phyloP scores from a whole-genome alignment of 2,888 invertebrate genomes.

The Tortricodes alternella region DNA sequence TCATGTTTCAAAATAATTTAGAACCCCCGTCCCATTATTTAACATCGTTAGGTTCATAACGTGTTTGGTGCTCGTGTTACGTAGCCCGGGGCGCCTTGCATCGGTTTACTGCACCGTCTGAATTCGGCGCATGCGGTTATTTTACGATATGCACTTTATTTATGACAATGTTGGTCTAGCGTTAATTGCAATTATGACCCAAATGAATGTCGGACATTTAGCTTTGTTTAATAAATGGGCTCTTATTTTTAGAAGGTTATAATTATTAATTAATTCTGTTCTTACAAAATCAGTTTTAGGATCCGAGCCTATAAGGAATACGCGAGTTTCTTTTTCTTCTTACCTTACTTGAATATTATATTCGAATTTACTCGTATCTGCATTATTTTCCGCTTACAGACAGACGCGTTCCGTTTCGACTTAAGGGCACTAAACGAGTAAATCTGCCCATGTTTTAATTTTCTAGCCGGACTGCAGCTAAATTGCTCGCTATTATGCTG shows the following conservation, averaged over 20 bases:
- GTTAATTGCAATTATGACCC: conserved; percentile 27
- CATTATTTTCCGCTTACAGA: neutral
- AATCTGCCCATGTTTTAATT: conserved; percentile 37
- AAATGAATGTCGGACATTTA: conserved; percentile 22
- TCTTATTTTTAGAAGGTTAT: neutral
- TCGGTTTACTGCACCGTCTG: neutral
- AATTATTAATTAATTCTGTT: neutral
- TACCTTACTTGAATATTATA: no score
- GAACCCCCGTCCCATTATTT: conserved; percentile 11
- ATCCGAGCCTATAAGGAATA: no score
- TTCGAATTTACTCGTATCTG: no score
- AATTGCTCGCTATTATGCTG: conserved; percentile 41
- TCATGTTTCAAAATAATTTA: conserved; percentile 11
- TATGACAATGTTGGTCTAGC: neutral
- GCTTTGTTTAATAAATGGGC: conserved; percentile 19
- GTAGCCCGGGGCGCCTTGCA: conserved; percentile 5
- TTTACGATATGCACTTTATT: conserved; percentile 27
- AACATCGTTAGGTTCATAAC: conserved; percentile 6
- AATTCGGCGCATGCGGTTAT: conserved; percentile 13
- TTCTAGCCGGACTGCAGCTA: conserved; percentile 35
- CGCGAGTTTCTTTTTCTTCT: no score
- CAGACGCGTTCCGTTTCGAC: neutral
- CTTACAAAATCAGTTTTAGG: neutral
- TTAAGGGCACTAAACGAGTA: conserved; percentile 17
- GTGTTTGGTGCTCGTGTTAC: conserved; percentile 7